These are phyloP conservation scores for Todus mexicanus DNA, from an alignment of 2,797 vertebrate genomes.

Conservation along the genomic window DNA sequence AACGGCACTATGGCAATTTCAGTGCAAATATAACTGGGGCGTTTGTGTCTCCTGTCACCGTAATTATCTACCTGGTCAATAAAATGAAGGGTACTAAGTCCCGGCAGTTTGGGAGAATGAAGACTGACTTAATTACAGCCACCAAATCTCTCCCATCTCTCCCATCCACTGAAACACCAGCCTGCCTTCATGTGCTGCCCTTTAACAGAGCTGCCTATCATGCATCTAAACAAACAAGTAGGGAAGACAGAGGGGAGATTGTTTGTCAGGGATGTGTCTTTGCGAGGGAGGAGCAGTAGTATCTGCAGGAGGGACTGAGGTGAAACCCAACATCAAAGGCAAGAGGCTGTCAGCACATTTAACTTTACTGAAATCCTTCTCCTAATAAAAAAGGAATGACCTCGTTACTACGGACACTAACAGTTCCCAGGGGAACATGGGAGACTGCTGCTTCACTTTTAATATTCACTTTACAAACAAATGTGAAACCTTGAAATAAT, in stretches of 20 bases:
- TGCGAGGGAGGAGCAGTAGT: conserved; percentile 69
- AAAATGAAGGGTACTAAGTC: conserved; percentile 37
- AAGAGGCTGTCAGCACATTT: conserved; percentile 78
- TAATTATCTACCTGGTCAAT: conserved; percentile 53
- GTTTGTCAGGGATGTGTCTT: conserved; percentile 65
- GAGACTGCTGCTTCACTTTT: conserved; percentile 67
- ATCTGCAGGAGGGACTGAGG: conserved; percentile 72
- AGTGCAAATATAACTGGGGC: not conserved
- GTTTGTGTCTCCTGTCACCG: not conserved
- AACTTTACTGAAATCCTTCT: conserved; percentile 76
- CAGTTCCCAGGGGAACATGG: conserved; percentile 70
- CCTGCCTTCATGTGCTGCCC: conserved; percentile 38
- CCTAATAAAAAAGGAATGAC: conserved; percentile 78
- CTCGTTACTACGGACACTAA: conserved; percentile 74
- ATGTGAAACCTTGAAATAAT: conserved; percentile 73
- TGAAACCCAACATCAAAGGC: conserved; percentile 78
- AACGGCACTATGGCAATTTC: not conserved
- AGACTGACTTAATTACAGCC: conserved; percentile 52
- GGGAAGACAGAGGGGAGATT: conserved; percentile 68
- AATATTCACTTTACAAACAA: conserved; percentile 76
- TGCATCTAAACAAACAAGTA: conserved; percentile 71
- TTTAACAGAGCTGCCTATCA: conserved; percentile 63
- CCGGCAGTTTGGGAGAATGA: conserved; percentile 17
- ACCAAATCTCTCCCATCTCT: conserved; percentile 51
- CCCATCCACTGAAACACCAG: conserved; percentile 20